Conservation (phyloP, 2,113 vertebrate genomes). For the Coracopsis vasa region DNA sequence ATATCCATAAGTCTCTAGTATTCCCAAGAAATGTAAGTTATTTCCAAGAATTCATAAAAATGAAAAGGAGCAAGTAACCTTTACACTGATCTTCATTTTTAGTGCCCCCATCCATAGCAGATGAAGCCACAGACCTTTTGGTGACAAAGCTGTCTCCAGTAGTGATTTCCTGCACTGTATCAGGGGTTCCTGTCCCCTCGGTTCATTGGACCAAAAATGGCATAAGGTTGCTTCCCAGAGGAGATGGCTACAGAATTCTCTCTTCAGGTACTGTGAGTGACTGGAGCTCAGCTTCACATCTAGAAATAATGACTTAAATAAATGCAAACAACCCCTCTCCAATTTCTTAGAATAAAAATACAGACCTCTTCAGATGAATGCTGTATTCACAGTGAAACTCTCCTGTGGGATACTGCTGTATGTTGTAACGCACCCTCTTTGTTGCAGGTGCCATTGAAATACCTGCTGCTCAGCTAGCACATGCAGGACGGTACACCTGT, state of each 20-base stretch:
- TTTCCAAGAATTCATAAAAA: neutral
- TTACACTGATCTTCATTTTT: neutral
- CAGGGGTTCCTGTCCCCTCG: slow-evolving; percentile 86
- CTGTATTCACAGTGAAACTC: neutral
- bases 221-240: slow-evolving; percentile 74
- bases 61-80: neutral
- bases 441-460: slow-evolving; percentile 88
- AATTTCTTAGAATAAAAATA: neutral
- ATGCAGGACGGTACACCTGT: slow-evolving; percentile 87
- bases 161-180: slow-evolving; percentile 86
- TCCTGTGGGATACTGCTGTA: neutral
- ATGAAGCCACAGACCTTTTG: slow-evolving; percentile 87
- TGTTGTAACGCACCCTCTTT: neutral
- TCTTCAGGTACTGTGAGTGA: slow-evolving; percentile 79
- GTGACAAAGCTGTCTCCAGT: slow-evolving; percentile 85
- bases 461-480: slow-evolving; percentile 77
- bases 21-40: neutral
- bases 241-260: slow-evolving; percentile 84
- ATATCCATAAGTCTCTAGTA: neutral
- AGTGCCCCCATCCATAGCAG: slow-evolving; percentile 96
- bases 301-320: neutral
- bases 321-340: neutral
- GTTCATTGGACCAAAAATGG: slow-evolving; percentile 92
- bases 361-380: neutral
- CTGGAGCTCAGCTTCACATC: neutral